Base-by-base conservation (phyloP, 1,140 invertebrate genomes). In the Eurosta solidaginis region DNA sequence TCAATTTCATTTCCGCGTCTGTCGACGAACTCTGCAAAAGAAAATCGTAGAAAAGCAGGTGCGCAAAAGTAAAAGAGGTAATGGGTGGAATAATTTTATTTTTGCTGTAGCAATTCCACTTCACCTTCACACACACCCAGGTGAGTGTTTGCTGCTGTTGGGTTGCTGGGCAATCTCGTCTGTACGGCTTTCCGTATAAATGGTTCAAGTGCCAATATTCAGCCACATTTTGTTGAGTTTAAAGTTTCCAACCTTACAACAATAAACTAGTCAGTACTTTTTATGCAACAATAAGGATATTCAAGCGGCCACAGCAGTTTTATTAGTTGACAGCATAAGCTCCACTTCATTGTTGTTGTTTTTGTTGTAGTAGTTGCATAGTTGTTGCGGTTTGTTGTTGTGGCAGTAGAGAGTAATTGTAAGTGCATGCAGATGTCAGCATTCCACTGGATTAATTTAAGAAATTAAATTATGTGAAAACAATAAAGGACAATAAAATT, bases 401-500 rank as follows among this genome's bases (percentile, higher is more conserved):
- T n/a, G n/a, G 14, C 36, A 10, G 33, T 25, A n/a, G n/a, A 22
- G 25, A 40, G 27, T 40, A 68, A 33, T 42, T 10, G 33, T n/a
- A 68, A 68, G n/a, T 68, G 59, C 29, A 42, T 42, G n/a, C 36
- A 42, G 59, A 40, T 68, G 59, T 68, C 59, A 68, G 40, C 12
- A 40, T 68, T 68, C 33, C 12, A 68, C 40, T 68, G 17, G 29
- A 63, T 63, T 63, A 63, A 33, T 6, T 20, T 42, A 42, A 40
- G 36, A 40, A 68, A 68, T 68, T 68, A 68, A 68, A 68, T 68
- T 68, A 68, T 68, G 33, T 68, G 59, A 20, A 68, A 68, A 68
- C 59, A 68, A 68, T 68, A 68, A 68, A 68, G 59, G 59, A 68
- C 12, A 68, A 68, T 42, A 68, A 42, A 2, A 20, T 68, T 68